Conservation (phyloP, 2,113 vertebrate species). For the Notechis scutatus region DNA sequence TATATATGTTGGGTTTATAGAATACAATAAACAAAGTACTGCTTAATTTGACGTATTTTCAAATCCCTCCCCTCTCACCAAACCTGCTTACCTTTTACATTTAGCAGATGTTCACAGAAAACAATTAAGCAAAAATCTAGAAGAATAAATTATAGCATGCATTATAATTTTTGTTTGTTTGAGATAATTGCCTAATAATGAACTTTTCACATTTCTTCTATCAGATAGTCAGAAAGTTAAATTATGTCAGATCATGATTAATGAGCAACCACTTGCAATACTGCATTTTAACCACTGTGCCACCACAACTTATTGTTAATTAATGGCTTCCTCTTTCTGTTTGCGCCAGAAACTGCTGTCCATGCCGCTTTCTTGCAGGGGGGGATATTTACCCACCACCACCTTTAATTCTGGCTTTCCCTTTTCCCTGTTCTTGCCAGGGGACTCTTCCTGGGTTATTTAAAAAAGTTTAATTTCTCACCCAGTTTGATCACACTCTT, state of each 20-base stretch:
- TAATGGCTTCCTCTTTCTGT: too few relatives aligned
- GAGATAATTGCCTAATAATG: slow-evolving; percentile 59
- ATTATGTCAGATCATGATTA: slow-evolving; percentile 58
- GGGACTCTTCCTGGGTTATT: too few relatives aligned
- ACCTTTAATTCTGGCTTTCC: too few relatives aligned
- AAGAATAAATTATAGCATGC: slow-evolving; percentile 49
- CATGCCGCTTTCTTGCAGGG: too few relatives aligned
- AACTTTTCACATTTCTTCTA: slow-evolving; percentile 51
- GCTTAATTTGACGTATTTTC: slow-evolving; percentile 7
- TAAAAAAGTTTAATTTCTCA: too few relatives aligned
- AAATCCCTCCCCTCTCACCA: background rate
- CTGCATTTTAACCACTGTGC: background rate
- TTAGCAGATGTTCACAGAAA: slow-evolving; percentile 55
- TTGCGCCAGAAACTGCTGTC: too few relatives aligned
- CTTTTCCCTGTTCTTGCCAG: too few relatives aligned
- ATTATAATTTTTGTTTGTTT: slow-evolving; percentile 37
- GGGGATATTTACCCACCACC: too few relatives aligned
- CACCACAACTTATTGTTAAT: background rate
- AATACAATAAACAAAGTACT: slow-evolving; percentile 15
- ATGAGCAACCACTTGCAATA: slow-evolving; percentile 52
- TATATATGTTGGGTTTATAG: slow-evolving; percentile 42
- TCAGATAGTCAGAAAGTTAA: slow-evolving; percentile 60
- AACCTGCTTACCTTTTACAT: slow-evolving; percentile 32
- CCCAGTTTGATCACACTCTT: too few relatives aligned
- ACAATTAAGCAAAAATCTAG: slow-evolving; percentile 49